These are phyloP conservation scores for Salvelinus alpinus DNA, from an alignment of 2,113 vertebrate species.

Conservation along the genomic window DNA sequence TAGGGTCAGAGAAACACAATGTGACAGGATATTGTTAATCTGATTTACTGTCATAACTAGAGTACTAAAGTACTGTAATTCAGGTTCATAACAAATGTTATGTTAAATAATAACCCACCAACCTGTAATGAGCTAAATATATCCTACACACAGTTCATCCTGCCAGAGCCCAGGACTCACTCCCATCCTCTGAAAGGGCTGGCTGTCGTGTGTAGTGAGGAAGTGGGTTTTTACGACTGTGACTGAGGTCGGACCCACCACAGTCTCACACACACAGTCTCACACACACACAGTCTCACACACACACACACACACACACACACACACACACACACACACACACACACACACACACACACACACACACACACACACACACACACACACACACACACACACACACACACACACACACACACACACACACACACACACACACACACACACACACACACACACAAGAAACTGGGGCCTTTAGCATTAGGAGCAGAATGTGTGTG, in stretches of 20 bases:
- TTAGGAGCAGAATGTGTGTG: background rate
- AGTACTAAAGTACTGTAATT: background rate
- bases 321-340: no score
- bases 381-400: no score
- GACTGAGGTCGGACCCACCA: slow-evolving; percentile 46
- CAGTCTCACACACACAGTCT: slow-evolving; percentile 29
- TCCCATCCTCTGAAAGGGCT: slow-evolving; percentile 40
- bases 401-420: no score
- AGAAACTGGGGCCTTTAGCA: slow-evolving; percentile 8
- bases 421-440: no score
- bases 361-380: no score
- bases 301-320: no score
- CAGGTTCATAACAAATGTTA: background rate
- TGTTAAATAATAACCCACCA: background rate
- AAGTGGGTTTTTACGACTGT: slow-evolving; percentile 48
- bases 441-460: slow-evolving; percentile 19
- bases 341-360: no score
- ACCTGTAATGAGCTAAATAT: background rate
- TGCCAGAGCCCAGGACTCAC: background rate
- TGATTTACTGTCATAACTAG: no score
- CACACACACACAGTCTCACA: no score
- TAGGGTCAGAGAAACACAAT: no score
- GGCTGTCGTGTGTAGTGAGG: slow-evolving; percentile 34
- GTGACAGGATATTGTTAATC: no score
- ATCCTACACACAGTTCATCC: background rate